These are phyloP conservation scores for Chiroxiphia lanceolata DNA, from an alignment of 2,797 vertebrate genomes.

Conservation along the genomic window DNA sequence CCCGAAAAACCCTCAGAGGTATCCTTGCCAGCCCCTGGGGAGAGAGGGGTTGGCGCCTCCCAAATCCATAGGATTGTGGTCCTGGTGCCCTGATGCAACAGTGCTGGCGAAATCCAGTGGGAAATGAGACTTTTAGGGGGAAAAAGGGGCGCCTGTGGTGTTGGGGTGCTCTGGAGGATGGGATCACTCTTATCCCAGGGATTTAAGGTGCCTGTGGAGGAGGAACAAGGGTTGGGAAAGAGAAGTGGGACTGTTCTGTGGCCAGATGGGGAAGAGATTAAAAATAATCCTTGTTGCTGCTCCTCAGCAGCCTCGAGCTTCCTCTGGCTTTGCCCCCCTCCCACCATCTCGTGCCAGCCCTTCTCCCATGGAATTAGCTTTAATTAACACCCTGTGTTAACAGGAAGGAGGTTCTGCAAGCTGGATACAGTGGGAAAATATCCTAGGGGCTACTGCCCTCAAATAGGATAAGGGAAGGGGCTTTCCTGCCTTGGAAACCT, in stretches of 20 bases:
- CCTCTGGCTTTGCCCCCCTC: neutral
- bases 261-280: neutral
- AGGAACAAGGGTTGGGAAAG: neutral
- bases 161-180: neutral
- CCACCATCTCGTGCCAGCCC: neutral
- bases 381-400: neutral
- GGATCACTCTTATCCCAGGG: neutral
- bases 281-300: neutral
- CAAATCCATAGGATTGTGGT: neutral
- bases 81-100: neutral
- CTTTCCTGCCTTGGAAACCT: neutral
- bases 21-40: neutral
- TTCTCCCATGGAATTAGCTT: neutral
- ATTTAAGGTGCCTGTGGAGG: neutral
- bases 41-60: neutral
- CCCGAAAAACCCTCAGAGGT: neutral
- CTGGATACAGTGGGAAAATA: fast-evolving
- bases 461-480: neutral
- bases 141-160: fast-evolving
- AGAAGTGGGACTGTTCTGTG: neutral
- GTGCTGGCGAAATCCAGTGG: neutral
- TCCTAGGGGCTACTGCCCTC: neutral
- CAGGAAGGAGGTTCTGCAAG: neutral
- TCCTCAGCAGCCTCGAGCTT: fast-evolving
- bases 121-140: neutral